phyloP scores from a whole-genome alignment of 2,888 invertebrate genomes.

The Steinernema carpocapsae region DNA sequence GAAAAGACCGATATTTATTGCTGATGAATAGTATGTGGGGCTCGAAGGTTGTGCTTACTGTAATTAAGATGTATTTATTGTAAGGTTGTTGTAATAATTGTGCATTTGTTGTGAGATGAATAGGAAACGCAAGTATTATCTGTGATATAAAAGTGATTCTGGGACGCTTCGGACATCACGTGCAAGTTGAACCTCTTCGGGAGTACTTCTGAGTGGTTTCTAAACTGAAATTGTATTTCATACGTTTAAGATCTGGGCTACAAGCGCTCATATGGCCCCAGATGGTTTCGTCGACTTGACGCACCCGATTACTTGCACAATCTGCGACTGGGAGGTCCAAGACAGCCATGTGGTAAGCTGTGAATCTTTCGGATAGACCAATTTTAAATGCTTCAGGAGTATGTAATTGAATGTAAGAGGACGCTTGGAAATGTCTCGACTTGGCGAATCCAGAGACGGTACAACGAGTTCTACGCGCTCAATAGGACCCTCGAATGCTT shows the following conservation, averaged over 20 bases:
- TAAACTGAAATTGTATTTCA: no score
- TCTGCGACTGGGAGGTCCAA: neutral
- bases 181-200: neutral
- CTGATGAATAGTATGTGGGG: no score
- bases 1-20: neutral
- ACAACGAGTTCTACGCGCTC: conserved; percentile 42
- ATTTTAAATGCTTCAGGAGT: conserved; percentile 39
- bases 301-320: conserved; percentile 2
- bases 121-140: neutral
- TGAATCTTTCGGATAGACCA: neutral
- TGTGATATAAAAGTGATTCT: conserved; percentile 9
- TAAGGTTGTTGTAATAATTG: no score
- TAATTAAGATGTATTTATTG: neutral
- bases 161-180: neutral
- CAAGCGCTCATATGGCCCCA: neutral
- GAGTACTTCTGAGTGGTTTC: neutral
- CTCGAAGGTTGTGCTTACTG: neutral
- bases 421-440: conserved; percentile 24
- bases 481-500: conserved; percentile 42
- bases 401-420: conserved; percentile 37
- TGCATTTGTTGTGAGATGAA: no score
- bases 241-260: neutral
- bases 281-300: conserved; percentile 13
- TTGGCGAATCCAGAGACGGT: conserved; percentile 44
- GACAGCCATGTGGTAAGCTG: conserved; percentile 8